Evolutionary conservation across 2,113 vertebrate species (phyloP).

Genomic region (Psettodes erumei): DNA sequence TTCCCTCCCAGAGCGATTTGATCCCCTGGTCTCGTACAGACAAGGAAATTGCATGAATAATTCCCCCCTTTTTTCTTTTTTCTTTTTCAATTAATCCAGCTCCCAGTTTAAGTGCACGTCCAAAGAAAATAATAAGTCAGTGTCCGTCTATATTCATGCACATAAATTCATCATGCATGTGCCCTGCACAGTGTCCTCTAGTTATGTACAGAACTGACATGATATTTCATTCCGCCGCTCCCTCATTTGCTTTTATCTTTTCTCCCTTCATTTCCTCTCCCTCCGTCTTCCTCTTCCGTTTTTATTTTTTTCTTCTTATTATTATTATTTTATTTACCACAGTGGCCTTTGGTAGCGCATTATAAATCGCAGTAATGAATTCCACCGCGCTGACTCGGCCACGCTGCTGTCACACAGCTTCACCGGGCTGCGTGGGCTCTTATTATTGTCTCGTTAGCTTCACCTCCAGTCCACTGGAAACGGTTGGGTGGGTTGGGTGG

Average conservation of each 20-base stretch:
- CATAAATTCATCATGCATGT: conserved; percentile 34
- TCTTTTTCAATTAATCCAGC: conserved; percentile 54
- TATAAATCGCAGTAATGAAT: conserved; percentile 74
- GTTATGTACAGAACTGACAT: conserved; percentile 35
- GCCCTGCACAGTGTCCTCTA: conserved; percentile 40
- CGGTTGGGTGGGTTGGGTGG: no score
- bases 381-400: conserved; percentile 32
- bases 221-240: conserved; percentile 37
- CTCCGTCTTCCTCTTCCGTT: neutral
- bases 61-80: conserved; percentile 43
- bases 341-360: conserved; percentile 59
- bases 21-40: conserved; percentile 35
- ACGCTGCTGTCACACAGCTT: conserved; percentile 32
- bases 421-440: conserved; percentile 47
- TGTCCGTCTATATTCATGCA: conserved; percentile 24
- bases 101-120: conserved; percentile 25
- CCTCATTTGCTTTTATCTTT: conserved; percentile 34
- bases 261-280: neutral
- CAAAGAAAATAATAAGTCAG: conserved; percentile 41
- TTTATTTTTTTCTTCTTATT: neutral
- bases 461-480: conserved; percentile 60
- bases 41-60: conserved; percentile 54
- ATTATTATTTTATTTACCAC: conserved; percentile 36
- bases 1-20: conserved; percentile 39
- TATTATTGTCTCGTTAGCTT: conserved; percentile 69